A percentile compares a stretch with the other conserved stretches of the same genome.
phyloP scores from a whole-genome alignment of 2,888 invertebrate genomes.

The Phortica okadai region DNA sequence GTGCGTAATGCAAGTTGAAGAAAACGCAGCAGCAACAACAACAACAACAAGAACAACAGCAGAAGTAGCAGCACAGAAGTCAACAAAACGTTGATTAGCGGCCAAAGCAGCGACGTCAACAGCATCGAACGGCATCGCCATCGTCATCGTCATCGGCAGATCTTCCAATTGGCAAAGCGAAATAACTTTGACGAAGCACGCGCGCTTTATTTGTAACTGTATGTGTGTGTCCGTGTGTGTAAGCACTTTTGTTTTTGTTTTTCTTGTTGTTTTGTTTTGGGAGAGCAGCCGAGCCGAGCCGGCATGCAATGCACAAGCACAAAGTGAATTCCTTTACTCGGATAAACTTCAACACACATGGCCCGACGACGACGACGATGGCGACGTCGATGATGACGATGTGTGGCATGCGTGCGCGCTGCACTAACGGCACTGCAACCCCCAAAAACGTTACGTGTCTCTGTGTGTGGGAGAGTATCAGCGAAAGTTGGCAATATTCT shows the following conservation, averaged over 20 bases:
- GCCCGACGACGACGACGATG: background rate
- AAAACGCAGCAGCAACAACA: constrained; percentile 45
- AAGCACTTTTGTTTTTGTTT: background rate
- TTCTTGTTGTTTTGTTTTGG: background rate
- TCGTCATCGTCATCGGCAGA: constrained; percentile 31
- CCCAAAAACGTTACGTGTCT: constrained; percentile 50
- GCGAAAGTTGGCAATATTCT: background rate
- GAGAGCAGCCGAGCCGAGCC: constrained; percentile 45
- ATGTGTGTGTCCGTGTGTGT: background rate
- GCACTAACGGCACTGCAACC: constrained; percentile 56
- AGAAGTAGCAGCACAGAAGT: constrained; percentile 28
- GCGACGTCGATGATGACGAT: background rate
- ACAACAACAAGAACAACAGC: background rate
- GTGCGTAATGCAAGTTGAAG: constrained; percentile 50
- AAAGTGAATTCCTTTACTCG: constrained; percentile 61
- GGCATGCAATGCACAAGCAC: constrained; percentile 32
- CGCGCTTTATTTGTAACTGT: background rate
- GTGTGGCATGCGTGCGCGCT: constrained; percentile 7
- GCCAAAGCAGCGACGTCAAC: background rate
- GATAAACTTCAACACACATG: constrained; percentile 40
- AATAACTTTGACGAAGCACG: background rate
- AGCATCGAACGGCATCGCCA: constrained; percentile 37
- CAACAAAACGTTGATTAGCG: constrained; percentile 39
- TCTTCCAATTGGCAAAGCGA: constrained; percentile 22
- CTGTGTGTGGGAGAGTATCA: background rate